Conservation (phyloP, 2,113 vertebrate species). For the Epinephelus fuscoguttatus region DNA sequence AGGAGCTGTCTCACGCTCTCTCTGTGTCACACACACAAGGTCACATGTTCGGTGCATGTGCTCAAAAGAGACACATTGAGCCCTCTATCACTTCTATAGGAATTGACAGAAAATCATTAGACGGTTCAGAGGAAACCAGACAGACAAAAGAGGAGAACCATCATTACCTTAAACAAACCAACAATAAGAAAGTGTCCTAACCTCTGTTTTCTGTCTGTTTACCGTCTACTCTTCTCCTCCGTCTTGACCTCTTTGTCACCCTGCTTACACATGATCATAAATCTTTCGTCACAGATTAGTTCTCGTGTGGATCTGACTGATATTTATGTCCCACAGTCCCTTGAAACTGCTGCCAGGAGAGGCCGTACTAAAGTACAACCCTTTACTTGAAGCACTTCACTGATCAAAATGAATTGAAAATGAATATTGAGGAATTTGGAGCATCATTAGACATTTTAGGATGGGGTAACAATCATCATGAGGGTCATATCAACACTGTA, state of each 20-base stretch:
- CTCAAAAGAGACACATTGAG: conserved; percentile 28
- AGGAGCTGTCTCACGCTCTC: conserved; percentile 22
- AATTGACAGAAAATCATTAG: conserved; percentile 40
- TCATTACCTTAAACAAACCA: not conserved
- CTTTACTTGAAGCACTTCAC: not conserved
- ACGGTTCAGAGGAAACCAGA: not conserved
- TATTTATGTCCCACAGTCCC: conserved; percentile 43
- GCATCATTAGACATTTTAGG: not conserved
- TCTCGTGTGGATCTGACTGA: not conserved
- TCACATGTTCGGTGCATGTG: conserved; percentile 67
- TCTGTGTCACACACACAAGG: conserved; percentile 29
- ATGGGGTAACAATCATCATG: not conserved
- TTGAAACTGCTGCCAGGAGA: conserved; percentile 23
- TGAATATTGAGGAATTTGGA: not conserved
- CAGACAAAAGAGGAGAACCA: not conserved
- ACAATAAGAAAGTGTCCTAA: not conserved
- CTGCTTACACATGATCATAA: not conserved
- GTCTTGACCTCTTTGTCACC: not conserved
- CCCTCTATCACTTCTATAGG: conserved; percentile 4
- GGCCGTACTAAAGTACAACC: not conserved
- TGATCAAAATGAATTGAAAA: not conserved
- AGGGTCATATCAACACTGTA: not conserved
- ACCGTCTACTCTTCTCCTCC: not conserved
- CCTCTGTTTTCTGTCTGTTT: not conserved
- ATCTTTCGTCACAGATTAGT: conserved; percentile 39